Conservation (phyloP, 2,797 vertebrate genomes). For the Rhabdomys pumilio region DNA sequence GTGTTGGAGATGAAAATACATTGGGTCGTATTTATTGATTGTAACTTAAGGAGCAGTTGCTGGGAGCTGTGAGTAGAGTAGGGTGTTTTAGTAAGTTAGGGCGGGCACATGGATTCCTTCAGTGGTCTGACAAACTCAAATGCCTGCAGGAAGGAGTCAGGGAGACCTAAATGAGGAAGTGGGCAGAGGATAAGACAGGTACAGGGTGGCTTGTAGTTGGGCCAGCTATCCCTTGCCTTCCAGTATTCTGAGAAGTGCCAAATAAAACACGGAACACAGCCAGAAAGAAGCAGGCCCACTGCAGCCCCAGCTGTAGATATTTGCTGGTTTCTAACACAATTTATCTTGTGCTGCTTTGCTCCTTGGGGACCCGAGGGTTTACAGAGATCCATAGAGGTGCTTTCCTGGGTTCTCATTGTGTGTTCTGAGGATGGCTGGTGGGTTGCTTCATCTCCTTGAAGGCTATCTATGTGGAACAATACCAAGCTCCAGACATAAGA, state of each 20-base stretch:
- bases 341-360: background rate
- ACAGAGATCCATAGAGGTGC: background rate
- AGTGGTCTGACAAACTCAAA: background rate
- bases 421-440: background rate
- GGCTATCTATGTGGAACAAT: background rate
- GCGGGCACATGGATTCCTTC: background rate
- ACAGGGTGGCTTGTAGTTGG: background rate
- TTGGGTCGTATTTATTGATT: constrained; percentile 14
- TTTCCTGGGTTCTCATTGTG: background rate
- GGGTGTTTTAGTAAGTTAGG: background rate
- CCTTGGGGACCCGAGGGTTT: background rate
- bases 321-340: background rate
- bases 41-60: background rate
- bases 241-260: background rate
- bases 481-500: background rate
- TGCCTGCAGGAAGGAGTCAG: background rate
- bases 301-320: background rate
- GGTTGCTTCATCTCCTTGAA: background rate
- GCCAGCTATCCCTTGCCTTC: background rate
- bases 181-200: background rate
- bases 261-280: background rate
- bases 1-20: background rate
- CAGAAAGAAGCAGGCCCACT: background rate
- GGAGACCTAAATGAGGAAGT: background rate
- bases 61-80: background rate